Percentiles rank a stretch among this genome's conserved stretches.
These are phyloP conservation scores for Peromyscus maniculatus DNA, from an alignment of 2,113 vertebrate species.

Conservation along the genomic window DNA sequence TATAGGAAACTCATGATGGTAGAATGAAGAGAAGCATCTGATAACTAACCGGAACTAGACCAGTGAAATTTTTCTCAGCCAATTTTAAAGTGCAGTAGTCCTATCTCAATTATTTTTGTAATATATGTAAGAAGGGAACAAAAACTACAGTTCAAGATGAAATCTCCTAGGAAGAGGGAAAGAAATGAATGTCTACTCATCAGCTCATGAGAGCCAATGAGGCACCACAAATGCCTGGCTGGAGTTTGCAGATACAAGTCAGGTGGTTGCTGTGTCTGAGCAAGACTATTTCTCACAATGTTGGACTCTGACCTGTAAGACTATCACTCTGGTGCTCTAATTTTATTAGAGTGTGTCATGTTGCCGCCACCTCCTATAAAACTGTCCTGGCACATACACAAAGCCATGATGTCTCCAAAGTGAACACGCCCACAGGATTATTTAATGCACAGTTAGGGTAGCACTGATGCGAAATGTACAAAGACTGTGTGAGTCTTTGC, in stretches of 20 bases:
- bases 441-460: neutral
- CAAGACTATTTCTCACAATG: neutral
- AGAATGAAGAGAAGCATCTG: constrained; percentile 40
- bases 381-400: constrained; percentile 9
- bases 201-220: neutral
- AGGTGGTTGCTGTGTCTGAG: neutral
- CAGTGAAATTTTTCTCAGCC: constrained; percentile 3
- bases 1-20: constrained; percentile 32
- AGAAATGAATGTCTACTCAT: neutral
- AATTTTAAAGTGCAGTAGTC: neutral
- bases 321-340: neutral
- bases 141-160: constrained; percentile 35
- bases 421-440: neutral
- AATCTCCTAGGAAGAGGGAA: constrained; percentile 19
- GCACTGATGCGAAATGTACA: neutral
- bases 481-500: neutral
- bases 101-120: constrained; percentile 23
- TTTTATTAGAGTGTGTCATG: neutral
- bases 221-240: neutral
- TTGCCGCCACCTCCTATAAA: constrained; percentile 48
- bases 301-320: neutral
- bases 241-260: neutral
- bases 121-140: constrained; percentile 48
- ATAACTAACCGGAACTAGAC: neutral
- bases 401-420: neutral